Base-by-base conservation (phyloP, 2,888 invertebrate species). In the Homarus gammarus region DNA sequence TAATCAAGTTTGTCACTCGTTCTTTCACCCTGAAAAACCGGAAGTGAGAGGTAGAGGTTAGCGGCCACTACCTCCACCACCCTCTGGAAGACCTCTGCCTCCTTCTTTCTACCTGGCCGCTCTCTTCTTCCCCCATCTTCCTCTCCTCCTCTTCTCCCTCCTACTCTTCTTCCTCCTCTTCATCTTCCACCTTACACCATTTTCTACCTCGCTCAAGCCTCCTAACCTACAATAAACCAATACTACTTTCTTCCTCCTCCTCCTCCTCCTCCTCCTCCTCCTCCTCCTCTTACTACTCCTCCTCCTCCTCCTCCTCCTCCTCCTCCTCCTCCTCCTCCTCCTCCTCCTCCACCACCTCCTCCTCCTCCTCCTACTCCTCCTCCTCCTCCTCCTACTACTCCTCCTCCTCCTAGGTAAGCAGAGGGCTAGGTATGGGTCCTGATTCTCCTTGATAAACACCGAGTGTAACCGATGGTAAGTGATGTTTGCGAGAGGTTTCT, bases 1-100 rank as follows among this genome's bases (percentile, higher is more conserved):
- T 73, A 68, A 87, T 87, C 75, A 82, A 87, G 82, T 87, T 82
- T 87, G 87, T 81, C 87, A 75, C 44, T 64, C 36, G 27, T 33
- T 12, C 64, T 68, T 44, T 82, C 75, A 82, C 22, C 51, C 82
- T 38, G 82, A 82, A 87, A 75, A 49, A 75, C 87, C 87, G 87
- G 87, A 87, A 87, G 87, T 70, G 33, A 40, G 27, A 33, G 31
- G 18, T 51, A 33, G 36, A 51, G n/a, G n/a, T n/a, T n/a, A 72
- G 33, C 12, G 49, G 27, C 77, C 27, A 49, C 77, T 1, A 77
- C 49, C 77, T 27, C 22, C 77, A 36, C 18, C 75, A 36, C 75
- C 40, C n/a, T n/a, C n/a, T n/a, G n/a, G n/a, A n/a, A n/a, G n/a
- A 33, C 72, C 72, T 72, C 72, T 27, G 6, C 72, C 36, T 33